Percentiles rank a stretch among this genome's conserved stretches.
Conservation (phyloP, 2,888 invertebrate genomes). For the Amaurobius ferox region DNA sequence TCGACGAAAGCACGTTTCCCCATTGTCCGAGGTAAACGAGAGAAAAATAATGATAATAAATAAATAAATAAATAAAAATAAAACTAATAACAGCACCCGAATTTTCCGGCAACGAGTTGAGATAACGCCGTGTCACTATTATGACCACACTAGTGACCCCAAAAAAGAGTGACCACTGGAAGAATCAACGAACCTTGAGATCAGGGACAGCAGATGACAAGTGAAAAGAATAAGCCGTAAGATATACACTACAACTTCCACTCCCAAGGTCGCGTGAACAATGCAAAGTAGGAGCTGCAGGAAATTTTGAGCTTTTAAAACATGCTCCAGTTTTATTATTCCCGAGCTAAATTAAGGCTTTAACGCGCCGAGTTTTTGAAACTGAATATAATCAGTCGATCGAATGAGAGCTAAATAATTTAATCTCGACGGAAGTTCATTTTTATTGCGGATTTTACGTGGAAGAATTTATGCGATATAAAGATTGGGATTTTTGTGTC, state of each 20-base stretch:
- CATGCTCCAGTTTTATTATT: constrained; percentile 3
- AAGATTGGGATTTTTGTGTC: no score
- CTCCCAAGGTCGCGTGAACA: constrained; percentile 33
- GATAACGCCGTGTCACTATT: constrained; percentile 32
- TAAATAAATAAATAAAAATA: neutral
- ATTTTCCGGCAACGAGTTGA: neutral
- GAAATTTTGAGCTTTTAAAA: neutral
- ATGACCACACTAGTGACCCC: constrained; percentile 56
- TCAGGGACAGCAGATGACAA: constrained; percentile 52
- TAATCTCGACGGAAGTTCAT: no score
- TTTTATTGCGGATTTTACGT: no score
- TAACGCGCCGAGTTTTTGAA: neutral
- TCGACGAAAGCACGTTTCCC: neutral
- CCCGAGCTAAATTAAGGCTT: neutral
- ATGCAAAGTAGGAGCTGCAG: neutral
- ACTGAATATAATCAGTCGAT: neutral
- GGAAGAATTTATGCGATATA: no score
- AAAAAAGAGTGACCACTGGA: constrained; percentile 33
- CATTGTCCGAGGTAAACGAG: neutral
- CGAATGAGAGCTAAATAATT: no score
- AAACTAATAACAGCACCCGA: neutral
- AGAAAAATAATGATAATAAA: neutral
- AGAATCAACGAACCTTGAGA: constrained; percentile 64
- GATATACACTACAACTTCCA: constrained; percentile 29
- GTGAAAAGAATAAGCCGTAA: constrained; percentile 28